Evolutionary conservation across 2,797 vertebrate genomes (phyloP).

Genomic region (Mus caroli): DNA sequence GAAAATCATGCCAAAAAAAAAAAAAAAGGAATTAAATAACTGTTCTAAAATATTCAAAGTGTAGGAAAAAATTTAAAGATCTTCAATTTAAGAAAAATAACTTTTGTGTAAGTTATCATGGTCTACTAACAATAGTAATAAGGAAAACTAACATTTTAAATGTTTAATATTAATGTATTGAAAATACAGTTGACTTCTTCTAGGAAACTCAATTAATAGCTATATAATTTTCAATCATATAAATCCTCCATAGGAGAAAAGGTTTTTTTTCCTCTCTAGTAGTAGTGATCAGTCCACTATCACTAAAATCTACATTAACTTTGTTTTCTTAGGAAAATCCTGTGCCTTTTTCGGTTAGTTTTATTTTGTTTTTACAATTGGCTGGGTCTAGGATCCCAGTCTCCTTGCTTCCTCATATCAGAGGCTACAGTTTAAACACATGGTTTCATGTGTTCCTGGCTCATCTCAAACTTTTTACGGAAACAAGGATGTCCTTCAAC

Average conservation of each 20-base stretch:
- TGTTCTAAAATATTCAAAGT: background rate
- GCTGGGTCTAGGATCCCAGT: too few relatives aligned
- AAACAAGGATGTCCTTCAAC: background rate
- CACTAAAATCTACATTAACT: background rate
- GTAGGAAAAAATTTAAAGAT: background rate
- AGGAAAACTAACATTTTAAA: constrained; percentile 35
- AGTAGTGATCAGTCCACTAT: background rate
- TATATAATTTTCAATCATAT: background rate
- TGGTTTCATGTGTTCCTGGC: too few relatives aligned
- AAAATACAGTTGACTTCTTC: constrained; percentile 43
- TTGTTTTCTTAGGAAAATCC: constrained; percentile 13
- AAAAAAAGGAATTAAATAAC: background rate
- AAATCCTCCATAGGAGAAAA: background rate
- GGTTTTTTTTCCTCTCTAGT: background rate
- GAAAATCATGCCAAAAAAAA: background rate
- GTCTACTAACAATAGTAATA: background rate
- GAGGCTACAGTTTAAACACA: background rate
- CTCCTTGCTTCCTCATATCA: background rate
- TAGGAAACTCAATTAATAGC: background rate
- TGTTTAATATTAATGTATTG: background rate
- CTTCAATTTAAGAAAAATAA: constrained; percentile 3
- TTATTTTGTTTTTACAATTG: background rate
- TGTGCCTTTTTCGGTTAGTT: background rate
- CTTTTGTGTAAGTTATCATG: background rate
- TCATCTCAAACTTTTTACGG: background rate